Evolutionary conservation across 2,113 vertebrate species (phyloP).

Genomic region (Chaetura pelagica): DNA sequence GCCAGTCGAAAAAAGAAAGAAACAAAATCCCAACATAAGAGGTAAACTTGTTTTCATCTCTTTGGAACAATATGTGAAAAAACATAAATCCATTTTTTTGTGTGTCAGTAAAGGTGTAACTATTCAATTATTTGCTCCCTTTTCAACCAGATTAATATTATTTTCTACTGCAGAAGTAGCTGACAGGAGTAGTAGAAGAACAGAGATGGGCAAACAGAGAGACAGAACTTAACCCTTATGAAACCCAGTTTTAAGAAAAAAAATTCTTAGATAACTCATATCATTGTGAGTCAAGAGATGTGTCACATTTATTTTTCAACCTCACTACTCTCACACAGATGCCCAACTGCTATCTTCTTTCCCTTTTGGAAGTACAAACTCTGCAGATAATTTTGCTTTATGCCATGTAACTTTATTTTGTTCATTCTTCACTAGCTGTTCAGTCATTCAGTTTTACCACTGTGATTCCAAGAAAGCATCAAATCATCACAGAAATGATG

Average conservation of each 20-base stretch:
- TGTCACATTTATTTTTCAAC: neutral
- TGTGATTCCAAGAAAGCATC: slow-evolving; percentile 32
- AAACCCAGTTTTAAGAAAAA: neutral
- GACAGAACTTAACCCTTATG: neutral
- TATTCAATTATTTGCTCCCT: neutral
- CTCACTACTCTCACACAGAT: neutral
- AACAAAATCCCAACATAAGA: neutral
- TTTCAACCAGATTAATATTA: neutral
- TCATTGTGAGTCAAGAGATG: neutral
- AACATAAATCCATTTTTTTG: neutral
- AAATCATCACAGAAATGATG: neutral
- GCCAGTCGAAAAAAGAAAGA: neutral
- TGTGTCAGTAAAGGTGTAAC: neutral
- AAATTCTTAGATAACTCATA: neutral
- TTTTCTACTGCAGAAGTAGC: neutral
- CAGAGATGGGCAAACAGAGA: neutral
- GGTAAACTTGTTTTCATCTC: neutral
- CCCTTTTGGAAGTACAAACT: neutral
- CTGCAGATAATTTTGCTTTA: neutral
- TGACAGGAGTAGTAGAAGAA: neutral
- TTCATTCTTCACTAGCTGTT: neutral
- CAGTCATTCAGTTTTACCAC: neutral
- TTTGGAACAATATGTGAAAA: neutral
- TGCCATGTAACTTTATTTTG: neutral
- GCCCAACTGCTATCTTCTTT: neutral